Conservation (phyloP, 2,113 vertebrate species). For the Alethe castanea region DNA sequence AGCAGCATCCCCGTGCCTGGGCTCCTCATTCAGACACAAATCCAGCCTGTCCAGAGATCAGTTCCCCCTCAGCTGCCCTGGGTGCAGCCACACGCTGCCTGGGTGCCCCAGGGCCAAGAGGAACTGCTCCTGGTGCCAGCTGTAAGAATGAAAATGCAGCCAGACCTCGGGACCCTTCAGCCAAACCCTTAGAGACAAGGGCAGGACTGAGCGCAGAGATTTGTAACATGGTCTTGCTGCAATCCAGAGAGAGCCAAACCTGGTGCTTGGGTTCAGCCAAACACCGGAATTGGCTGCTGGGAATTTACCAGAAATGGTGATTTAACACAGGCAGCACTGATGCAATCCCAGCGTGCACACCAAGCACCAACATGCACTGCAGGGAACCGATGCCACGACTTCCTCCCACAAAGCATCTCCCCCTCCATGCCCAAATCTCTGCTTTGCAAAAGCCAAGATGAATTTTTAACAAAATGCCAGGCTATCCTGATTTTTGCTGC, state of each 20-base stretch:
- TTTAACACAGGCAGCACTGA: background rate
- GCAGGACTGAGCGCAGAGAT: fast-evolving
- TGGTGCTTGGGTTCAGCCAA: background rate
- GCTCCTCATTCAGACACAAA: background rate
- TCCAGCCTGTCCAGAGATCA: background rate
- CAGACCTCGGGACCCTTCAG: background rate
- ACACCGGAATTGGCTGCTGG: background rate
- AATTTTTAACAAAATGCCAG: background rate
- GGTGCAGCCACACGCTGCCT: background rate
- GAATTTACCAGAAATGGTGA: background rate
- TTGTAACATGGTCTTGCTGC: background rate
- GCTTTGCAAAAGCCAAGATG: fast-evolving
- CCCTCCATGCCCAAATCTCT: background rate
- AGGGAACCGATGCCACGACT: background rate
- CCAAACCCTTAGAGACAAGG: background rate
- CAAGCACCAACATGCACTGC: background rate
- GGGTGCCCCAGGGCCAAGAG: background rate
- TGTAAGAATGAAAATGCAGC: background rate
- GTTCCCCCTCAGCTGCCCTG: background rate
- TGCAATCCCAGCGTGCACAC: background rate
- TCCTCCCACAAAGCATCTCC: background rate
- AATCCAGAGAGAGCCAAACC: background rate
- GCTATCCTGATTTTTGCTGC: background rate
- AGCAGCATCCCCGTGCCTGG: background rate
- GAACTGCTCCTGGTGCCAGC: background rate